Evolutionary conservation across 2,888 invertebrate genomes (phyloP).

Genomic region (Epiblema foenella): DNA sequence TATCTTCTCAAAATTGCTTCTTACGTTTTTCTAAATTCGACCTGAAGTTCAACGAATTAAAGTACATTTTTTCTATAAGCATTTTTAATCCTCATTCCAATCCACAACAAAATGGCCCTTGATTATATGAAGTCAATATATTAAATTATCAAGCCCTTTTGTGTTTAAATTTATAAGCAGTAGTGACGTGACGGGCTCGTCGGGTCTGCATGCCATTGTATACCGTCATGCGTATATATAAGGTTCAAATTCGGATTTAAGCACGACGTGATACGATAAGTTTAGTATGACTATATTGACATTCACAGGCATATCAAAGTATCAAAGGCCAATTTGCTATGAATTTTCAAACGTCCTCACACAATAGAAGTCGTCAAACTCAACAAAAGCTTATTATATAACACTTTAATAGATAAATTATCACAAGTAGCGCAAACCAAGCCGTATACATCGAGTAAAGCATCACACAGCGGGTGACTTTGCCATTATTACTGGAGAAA

Average conservation of each 20-base stretch:
- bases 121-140: neutral
- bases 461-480: conserved; percentile 24
- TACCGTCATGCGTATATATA: no score
- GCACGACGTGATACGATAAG: no score
- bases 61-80: conserved; percentile 10
- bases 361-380: conserved; percentile 61
- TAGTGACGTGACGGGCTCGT: no score
- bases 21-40: neutral
- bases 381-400: conserved; percentile 66
- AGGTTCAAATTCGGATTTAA: no score
- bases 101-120: conserved; percentile 7
- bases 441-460: conserved; percentile 65
- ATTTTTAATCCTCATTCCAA: conserved; percentile 7
- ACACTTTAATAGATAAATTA: conserved; percentile 52
- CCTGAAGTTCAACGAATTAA: neutral
- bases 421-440: conserved; percentile 72
- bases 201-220: no score
- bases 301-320: neutral
- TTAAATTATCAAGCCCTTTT: no score
- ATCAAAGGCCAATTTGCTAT: conserved; percentile 1
- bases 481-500: no score
- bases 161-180: no score
- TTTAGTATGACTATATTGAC: no score
- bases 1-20: neutral
- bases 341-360: conserved; percentile 24